phyloP scores from a whole-genome alignment of 2,113 vertebrate genomes.

The Nothoprocta perdicaria region DNA sequence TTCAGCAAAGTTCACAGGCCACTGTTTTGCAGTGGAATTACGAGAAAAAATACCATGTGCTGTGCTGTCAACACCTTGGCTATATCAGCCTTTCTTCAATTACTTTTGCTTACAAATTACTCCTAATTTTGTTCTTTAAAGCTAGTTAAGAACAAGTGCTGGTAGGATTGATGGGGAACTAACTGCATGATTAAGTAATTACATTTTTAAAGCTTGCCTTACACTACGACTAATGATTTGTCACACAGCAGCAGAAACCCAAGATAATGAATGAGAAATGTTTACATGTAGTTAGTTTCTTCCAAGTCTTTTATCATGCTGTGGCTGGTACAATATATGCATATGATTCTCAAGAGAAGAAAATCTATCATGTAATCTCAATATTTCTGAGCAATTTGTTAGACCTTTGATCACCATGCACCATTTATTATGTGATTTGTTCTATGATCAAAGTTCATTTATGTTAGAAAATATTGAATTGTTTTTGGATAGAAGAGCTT shows the following conservation, averaged over 20 bases:
- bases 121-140: slow-evolving; percentile 85
- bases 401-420: not conserved
- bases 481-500: not conserved
- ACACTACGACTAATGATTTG: slow-evolving; percentile 79
- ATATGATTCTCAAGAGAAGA: slow-evolving; percentile 16
- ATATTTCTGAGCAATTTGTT: slow-evolving; percentile 14
- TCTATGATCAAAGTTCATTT: not conserved
- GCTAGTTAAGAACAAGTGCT: slow-evolving; percentile 84
- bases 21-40: slow-evolving; percentile 36
- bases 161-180: slow-evolving; percentile 81
- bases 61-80: slow-evolving; percentile 81
- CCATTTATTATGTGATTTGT: not conserved
- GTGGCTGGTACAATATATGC: slow-evolving; percentile 23
- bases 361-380: slow-evolving; percentile 40
- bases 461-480: not conserved
- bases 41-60: slow-evolving; percentile 69
- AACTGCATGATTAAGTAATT: slow-evolving; percentile 87
- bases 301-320: slow-evolving; percentile 68
- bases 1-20: slow-evolving; percentile 49
- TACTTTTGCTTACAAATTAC: slow-evolving; percentile 87
- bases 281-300: slow-evolving; percentile 73
- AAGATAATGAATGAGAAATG: slow-evolving; percentile 81
- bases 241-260: slow-evolving; percentile 75
- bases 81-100: slow-evolving; percentile 81
- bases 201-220: slow-evolving; percentile 84